Base-by-base conservation (phyloP, 2,888 invertebrate species). In the Isotomurus palustris region DNA sequence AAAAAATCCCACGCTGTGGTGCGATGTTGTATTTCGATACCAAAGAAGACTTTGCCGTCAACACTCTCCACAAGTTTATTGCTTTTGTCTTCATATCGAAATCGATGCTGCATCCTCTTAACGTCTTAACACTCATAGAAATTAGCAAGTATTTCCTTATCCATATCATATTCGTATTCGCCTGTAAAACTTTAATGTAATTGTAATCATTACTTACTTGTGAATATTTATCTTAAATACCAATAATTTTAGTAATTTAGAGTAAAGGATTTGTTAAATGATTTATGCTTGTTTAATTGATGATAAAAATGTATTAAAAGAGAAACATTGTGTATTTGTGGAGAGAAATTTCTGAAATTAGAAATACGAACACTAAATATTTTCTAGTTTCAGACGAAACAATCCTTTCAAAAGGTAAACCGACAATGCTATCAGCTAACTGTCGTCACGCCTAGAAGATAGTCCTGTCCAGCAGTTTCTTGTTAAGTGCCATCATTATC, bases 1-100 rank as follows among this genome's bases (percentile, higher is more conserved):
- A 38, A 50, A 38, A 50, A 50, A 38, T 50, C 50, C 50, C 50
- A 50, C 50, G 50, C 50, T 27, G 40, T 4, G 40, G 40, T 50
- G n/a, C n/a, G n/a, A n/a, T n/a, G n/a, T n/a, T n/a, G n/a, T n/a
- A n/a, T n/a, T n/a, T n/a, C n/a, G n/a, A n/a, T n/a, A n/a, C n/a
- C n/a, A n/a, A n/a, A n/a, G n/a, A n/a, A n/a, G n/a, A n/a, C n/a
- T n/a, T n/a, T n/a, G n/a, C n/a, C n/a, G n/a, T n/a, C n/a, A n/a
- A n/a, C n/a, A n/a, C n/a, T n/a, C n/a, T n/a, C n/a, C n/a, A n/a
- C n/a, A n/a, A n/a, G n/a, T 43, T 43, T 43, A 43, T 22, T 43
- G 22, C 43, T 24, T 43, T 24, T 19, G 22, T 19, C 43, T 24
- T 6, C 6, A 22, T 12, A 5, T 22, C 5, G 19, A 43, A 24